Evolutionary conservation across 2,113 vertebrate species (phyloP).

Genomic region (Anas platyrhynchos): DNA sequence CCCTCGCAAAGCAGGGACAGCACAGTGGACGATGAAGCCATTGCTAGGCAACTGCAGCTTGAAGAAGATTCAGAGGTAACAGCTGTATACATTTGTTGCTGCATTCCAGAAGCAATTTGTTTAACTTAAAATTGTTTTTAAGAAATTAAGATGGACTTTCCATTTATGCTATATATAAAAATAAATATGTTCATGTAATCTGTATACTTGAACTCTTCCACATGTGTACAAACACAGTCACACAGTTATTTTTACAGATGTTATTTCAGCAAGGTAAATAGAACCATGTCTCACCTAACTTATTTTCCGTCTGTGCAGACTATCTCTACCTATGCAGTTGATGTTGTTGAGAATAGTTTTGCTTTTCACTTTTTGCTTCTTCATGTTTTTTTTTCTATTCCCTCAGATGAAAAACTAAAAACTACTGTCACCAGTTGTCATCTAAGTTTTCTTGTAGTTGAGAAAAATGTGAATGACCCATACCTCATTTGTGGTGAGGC

Average conservation of each 20-base stretch:
- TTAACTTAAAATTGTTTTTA: neutral
- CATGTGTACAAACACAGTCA: neutral
- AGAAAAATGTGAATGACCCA: neutral
- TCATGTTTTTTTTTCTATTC: neutral
- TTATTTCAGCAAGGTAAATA: neutral
- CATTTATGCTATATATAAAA: neutral
- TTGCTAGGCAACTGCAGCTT: conserved; percentile 89
- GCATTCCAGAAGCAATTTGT: neutral
- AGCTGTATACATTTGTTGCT: neutral
- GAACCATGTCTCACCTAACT: neutral
- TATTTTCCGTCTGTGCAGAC: neutral
- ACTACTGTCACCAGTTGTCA: neutral
- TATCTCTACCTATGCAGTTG: neutral
- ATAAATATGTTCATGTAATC: neutral
- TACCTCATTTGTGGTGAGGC: too few species aligned
- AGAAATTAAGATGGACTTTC: neutral
- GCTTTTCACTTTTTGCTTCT: neutral
- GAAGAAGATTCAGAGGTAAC: conserved; percentile 91
- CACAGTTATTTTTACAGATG: neutral
- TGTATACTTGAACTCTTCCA: neutral
- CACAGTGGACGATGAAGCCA: conserved; percentile 84
- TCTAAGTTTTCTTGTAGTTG: neutral
- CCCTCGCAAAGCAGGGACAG: conserved; percentile 76
- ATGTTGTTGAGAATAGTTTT: neutral
- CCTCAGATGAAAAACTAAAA: neutral